Conservation (phyloP, 2,888 invertebrate species). For the Griposia aprilina region DNA sequence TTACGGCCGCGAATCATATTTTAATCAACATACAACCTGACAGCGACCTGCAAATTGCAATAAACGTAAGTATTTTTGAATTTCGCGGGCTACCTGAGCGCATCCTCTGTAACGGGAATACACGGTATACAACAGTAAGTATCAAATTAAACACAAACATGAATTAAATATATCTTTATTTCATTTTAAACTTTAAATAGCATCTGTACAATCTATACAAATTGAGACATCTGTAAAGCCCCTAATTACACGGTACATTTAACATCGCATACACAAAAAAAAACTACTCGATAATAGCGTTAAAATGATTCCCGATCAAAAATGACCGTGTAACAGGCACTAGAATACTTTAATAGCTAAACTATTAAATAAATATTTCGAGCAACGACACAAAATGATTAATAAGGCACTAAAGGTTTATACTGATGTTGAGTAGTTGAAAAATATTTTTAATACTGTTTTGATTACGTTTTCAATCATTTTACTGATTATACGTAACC, state of each 20-base stretch:
- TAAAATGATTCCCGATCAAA: background rate
- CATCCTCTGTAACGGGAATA: background rate
- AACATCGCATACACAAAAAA: conserved; percentile 10
- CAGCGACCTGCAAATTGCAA: no score
- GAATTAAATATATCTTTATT: conserved; percentile 68
- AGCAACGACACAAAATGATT: conserved; percentile 43
- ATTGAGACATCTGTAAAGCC: conserved; percentile 37
- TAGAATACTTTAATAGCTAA: conserved; percentile 16
- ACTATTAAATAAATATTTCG: conserved; percentile 42
- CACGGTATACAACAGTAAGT: no score
- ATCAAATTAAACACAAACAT: conserved; percentile 35
- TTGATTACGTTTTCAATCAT: conserved; percentile 28
- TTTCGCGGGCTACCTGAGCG: no score
- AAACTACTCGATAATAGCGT: background rate
- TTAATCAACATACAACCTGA: no score
- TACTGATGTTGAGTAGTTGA: conserved; percentile 39
- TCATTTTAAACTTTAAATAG: conserved; percentile 63
- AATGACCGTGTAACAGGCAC: conserved; percentile 9
- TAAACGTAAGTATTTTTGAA: no score
- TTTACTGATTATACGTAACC: conserved; percentile 33
- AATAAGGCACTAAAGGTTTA: conserved; percentile 60
- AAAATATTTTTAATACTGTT: conserved; percentile 36
- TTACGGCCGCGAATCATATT: no score
- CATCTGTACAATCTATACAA: conserved; percentile 67
- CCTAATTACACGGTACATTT: conserved; percentile 39